A percentile compares a stretch with the other conserved stretches of the same genome.
Evolutionary conservation across 1,140 invertebrate genomes (phyloP).

Genomic region (Dolichoris vasculosae): DNA sequence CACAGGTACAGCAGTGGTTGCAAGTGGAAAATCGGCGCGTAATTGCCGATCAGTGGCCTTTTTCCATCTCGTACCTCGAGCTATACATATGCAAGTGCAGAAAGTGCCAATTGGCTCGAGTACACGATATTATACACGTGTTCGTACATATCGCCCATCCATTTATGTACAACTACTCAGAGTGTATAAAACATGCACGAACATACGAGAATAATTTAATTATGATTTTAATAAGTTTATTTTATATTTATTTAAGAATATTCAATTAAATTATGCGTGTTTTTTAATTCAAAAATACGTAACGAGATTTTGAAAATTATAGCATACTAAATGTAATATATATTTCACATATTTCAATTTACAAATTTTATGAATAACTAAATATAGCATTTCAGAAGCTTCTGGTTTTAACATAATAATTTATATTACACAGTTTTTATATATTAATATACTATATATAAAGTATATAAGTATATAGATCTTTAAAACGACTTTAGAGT

Average conservation of each 20-base stretch:
- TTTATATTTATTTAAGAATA: neutral
- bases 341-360: neutral
- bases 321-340: neutral
- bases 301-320: neutral
- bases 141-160: neutral
- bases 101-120: slow-evolving; percentile 10
- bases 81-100: slow-evolving; percentile 36
- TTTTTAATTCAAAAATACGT: neutral
- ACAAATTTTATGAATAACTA: neutral
- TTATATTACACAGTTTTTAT: too few relatives aligned
- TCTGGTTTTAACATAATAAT: neutral
- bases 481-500: too few relatives aligned
- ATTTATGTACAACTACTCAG: neutral
- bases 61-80: neutral
- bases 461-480: too few relatives aligned
- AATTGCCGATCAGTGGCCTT: slow-evolving; percentile 17
- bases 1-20: neutral
- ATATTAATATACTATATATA: too few relatives aligned
- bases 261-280: neutral
- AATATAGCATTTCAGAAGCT: neutral
- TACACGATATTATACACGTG: neutral
- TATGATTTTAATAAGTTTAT: neutral
- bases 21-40: slow-evolving; percentile 17
- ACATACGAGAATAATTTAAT: neutral
- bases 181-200: neutral